A percentile compares a stretch with the other conserved stretches of the same genome.
phyloP scores from a whole-genome alignment of 2,888 invertebrate species.

The Rosalia funebris region DNA sequence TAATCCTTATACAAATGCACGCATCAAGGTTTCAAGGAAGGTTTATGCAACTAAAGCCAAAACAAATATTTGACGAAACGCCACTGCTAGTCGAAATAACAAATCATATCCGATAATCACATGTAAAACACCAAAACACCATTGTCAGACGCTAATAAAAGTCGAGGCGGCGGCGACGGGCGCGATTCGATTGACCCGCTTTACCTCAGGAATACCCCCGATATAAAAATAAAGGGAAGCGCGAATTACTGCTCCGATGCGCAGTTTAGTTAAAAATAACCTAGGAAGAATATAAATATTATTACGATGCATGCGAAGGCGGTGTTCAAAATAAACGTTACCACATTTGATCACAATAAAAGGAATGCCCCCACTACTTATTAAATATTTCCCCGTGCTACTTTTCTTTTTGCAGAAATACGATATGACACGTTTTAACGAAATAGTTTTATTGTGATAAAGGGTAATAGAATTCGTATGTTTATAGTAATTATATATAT shows the following conservation, averaged over 20 bases:
- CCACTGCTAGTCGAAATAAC: not conserved
- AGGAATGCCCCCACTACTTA: too few relatives aligned
- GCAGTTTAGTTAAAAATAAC: slow-evolving; percentile 9
- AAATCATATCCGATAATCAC: not conserved
- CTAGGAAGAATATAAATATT: not conserved
- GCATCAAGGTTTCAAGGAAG: too few relatives aligned
- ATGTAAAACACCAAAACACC: not conserved
- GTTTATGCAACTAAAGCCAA: not conserved
- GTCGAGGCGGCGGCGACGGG: too few relatives aligned
- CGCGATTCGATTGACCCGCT: not conserved
- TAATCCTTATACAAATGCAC: too few relatives aligned
- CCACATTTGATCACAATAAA: not conserved
- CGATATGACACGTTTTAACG: too few relatives aligned
- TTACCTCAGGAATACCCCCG: not conserved
- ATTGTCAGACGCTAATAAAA: too few relatives aligned
- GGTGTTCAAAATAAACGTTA: slow-evolving; percentile 1
- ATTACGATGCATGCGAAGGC: not conserved
- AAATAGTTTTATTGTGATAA: too few relatives aligned
- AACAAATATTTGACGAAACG: not conserved
- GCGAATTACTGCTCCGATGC: not conserved
- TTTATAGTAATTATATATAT: too few relatives aligned
- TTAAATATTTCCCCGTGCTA: too few relatives aligned
- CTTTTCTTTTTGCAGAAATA: too few relatives aligned
- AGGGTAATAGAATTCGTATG: too few relatives aligned
- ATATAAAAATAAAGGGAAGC: not conserved